These are phyloP conservation scores for Smutsia gigantea DNA, from an alignment of 2,797 vertebrate species.

Conservation along the genomic window DNA sequence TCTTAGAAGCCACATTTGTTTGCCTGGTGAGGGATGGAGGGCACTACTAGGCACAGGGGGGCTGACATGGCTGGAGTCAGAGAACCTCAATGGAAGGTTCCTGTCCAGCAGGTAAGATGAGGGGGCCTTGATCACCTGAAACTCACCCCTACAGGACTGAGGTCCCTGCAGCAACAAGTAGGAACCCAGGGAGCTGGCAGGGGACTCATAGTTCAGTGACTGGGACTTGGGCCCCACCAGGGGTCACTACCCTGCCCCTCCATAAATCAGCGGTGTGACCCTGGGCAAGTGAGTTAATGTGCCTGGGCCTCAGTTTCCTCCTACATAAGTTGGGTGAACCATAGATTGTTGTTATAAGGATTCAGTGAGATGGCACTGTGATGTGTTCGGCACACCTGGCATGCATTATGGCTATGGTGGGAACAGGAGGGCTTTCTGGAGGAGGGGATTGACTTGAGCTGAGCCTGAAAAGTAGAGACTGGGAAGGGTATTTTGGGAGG, in stretches of 20 bases:
- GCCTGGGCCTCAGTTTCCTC: not conserved
- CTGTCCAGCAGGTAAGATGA: not conserved
- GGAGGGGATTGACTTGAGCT: not conserved
- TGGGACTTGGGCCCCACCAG: not conserved
- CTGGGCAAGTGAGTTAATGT: not conserved
- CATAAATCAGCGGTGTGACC: not conserved
- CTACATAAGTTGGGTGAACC: not conserved
- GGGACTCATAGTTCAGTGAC: not conserved
- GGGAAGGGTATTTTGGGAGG: not conserved
- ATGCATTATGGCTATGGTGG: not conserved
- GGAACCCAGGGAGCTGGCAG: not conserved
- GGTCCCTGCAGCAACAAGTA: not conserved
- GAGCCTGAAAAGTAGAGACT: not conserved
- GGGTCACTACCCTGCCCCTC: not conserved
- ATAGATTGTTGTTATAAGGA: not conserved
- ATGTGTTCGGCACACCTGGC: not conserved
- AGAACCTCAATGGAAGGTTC: not conserved
- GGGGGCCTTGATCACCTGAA: not conserved
- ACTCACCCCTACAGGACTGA: not conserved
- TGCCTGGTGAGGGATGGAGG: not conserved
- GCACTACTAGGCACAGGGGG: not conserved
- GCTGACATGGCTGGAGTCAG: not conserved
- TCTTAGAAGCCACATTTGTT: not conserved
- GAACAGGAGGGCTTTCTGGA: slow-evolving; percentile 43
- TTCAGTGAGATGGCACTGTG: not conserved